Evolutionary conservation across 2,113 vertebrate genomes (phyloP).

Genomic region (Pituophis catenifer): DNA sequence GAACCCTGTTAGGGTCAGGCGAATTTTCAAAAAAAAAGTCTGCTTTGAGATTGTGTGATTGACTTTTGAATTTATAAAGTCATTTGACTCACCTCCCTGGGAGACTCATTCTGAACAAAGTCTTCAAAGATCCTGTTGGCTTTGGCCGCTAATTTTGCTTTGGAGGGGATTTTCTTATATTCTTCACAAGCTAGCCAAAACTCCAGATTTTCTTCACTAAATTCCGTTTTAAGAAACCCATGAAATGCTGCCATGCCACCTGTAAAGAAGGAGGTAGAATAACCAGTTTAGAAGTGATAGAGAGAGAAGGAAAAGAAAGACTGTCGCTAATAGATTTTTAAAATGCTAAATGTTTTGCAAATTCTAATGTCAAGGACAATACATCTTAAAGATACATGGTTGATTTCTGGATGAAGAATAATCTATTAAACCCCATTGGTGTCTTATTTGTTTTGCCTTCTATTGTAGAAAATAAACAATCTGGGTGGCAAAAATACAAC

Average conservation of each 20-base stretch:
- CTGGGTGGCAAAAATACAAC: background rate
- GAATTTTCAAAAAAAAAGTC: background rate
- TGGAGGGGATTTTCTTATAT: conserved; percentile 80
- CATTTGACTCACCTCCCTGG: conserved; percentile 82
- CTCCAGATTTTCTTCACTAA: conserved; percentile 95
- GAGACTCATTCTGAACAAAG: conserved; percentile 86
- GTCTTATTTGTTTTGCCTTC: background rate
- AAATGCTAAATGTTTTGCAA: background rate
- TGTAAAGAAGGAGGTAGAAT: conserved; percentile 55
- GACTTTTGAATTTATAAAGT: background rate
- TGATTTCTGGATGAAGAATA: background rate
- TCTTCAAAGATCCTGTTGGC: conserved; percentile 90
- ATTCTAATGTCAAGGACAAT: background rate
- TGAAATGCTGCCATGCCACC: conserved; percentile 88
- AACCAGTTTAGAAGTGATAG: background rate
- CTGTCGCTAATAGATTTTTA: background rate
- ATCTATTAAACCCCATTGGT: background rate
- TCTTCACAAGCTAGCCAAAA: conserved; percentile 97
- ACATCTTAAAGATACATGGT: background rate
- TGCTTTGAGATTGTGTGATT: background rate
- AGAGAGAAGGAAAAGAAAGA: background rate
- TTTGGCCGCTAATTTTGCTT: conserved; percentile 78
- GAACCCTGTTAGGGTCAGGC: background rate
- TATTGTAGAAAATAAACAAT: background rate
- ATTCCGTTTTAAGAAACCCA: conserved; percentile 89